Conservation (phyloP, 2,113 vertebrate genomes). For the Bostrychus sinensis region DNA sequence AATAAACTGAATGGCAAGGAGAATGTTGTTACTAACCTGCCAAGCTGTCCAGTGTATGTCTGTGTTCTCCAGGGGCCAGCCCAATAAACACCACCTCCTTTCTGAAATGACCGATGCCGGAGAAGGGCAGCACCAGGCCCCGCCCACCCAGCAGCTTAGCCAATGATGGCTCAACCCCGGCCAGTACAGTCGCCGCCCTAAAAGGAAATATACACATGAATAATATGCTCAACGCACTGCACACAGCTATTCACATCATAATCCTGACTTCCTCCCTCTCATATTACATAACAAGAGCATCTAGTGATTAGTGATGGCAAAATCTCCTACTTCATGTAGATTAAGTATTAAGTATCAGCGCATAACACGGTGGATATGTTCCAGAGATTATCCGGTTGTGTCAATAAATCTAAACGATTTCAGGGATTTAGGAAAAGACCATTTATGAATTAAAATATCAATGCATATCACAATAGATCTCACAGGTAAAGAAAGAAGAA, state of each 20-base stretch:
- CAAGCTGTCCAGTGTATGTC: conserved; percentile 77
- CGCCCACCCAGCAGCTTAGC: conserved; percentile 84
- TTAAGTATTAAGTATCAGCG: conserved; percentile 39
- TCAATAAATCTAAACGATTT: background rate
- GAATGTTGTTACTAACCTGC: conserved; percentile 81
- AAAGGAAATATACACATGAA: conserved; percentile 36
- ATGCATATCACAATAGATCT: background rate
- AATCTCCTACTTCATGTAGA: conserved; percentile 51
- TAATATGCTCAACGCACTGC: conserved; percentile 21
- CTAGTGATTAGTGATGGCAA: conserved; percentile 56
- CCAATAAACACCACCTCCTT: conserved; percentile 91
- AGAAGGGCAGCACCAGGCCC: conserved; percentile 85
- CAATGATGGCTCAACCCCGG: conserved; percentile 79
- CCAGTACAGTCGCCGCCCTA: conserved; percentile 85
- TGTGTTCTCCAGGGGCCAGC: conserved; percentile 81
- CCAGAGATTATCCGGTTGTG: background rate
- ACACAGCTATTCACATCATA: conserved; percentile 39
- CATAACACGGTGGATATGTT: conserved; percentile 2
- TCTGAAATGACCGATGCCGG: conserved; percentile 86
- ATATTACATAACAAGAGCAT: conserved; percentile 61
- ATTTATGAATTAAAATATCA: background rate
- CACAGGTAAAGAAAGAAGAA: too few relatives aligned
- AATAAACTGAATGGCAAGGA: background rate
- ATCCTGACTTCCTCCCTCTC: conserved; percentile 54
- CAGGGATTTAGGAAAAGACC: conserved; percentile 4